Base-by-base conservation (phyloP, 2,797 vertebrate species). In the Leptoclinus maculatus region DNA sequence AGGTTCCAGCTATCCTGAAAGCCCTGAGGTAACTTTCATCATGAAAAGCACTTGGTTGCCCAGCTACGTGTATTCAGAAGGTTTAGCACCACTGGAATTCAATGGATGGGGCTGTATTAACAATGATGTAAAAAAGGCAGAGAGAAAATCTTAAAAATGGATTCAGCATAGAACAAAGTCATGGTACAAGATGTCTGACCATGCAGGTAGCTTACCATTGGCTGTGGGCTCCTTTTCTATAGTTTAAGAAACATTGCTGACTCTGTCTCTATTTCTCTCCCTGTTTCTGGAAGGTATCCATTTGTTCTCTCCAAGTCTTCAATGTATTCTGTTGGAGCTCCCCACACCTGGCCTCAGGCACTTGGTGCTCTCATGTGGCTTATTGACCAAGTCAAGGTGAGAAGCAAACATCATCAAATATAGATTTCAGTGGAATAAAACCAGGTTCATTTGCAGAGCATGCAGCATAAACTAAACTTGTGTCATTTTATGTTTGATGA, bases 311-410 rank as follows among this genome's bases (percentile, higher is more conserved):
- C 98, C 29, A 99, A 99, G 93, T 97, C 96, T 78, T 98, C 98
- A 39, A 97, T 99, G 96, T 99, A 97, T 84, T 99, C 98, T 0
- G 97, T 99, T 19, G 98, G 98, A 60, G 98, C 98, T 41, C 98
- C 98, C 17, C 98, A 99, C 78, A 99, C 97, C 0, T 99, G 98
- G 98, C 98, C 98, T 74, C 98, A 97, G 93, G 97, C 97, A 5
- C 96, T 99, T 59, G 95, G 96, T 59, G 96, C 97, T 80, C 95
- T 99, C 74, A 91, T 97, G 84, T 99, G 98, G 98, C 91, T 99
- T n/a, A 98, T 96, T 82, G 98, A 99, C 85, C 96, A 93, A 45
- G 93, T 97, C 74, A 98, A 97, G 96, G 98, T 99, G 94, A 89
- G 87, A 68, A 23, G 43, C 32, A 66, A 75, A 34, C 3, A 34